These are phyloP conservation scores for Tetramorium bicarinatum DNA, from an alignment of 2,888 invertebrate genomes.

Conservation along the genomic window DNA sequence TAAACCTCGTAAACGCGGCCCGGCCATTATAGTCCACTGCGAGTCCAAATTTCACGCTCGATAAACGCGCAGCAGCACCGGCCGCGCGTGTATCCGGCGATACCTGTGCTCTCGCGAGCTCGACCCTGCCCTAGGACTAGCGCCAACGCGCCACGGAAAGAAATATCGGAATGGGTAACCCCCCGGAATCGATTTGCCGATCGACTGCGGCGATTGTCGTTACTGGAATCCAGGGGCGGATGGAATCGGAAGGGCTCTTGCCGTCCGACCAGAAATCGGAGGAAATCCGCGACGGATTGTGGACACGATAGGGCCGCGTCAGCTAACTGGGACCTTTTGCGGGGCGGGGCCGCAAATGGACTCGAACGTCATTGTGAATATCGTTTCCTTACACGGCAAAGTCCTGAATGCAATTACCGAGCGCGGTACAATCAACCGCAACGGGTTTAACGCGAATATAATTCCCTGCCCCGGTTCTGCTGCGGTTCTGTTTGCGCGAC, in stretches of 20 bases:
- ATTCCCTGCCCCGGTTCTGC: conserved; percentile 57
- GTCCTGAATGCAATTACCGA: not conserved
- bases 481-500: conserved; percentile 42
- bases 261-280: conserved; percentile 3
- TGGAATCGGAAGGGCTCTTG: not conserved
- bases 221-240: not conserved
- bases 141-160: conserved; percentile 24
- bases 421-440: conserved; percentile 31
- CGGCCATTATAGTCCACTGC: conserved; percentile 44
- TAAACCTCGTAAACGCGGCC: conserved; percentile 63
- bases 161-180: conserved; percentile 18
- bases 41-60: conserved; percentile 71
- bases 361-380: conserved; percentile 29
- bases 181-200: not conserved
- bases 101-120: conserved; percentile 45
- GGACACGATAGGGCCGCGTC: not conserved
- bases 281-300: not conserved
- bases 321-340: not conserved
- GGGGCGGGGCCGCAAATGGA: not conserved
- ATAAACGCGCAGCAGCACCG: conserved; percentile 61
- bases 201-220: conserved; percentile 13
- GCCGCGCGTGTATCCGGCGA: conserved; percentile 54
- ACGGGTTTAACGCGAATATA: conserved; percentile 56
- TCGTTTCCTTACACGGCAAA: conserved; percentile 34
- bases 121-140: not conserved